Evolutionary conservation across 2,888 invertebrate genomes (phyloP).

Genomic region (Drosophila crucigera): DNA sequence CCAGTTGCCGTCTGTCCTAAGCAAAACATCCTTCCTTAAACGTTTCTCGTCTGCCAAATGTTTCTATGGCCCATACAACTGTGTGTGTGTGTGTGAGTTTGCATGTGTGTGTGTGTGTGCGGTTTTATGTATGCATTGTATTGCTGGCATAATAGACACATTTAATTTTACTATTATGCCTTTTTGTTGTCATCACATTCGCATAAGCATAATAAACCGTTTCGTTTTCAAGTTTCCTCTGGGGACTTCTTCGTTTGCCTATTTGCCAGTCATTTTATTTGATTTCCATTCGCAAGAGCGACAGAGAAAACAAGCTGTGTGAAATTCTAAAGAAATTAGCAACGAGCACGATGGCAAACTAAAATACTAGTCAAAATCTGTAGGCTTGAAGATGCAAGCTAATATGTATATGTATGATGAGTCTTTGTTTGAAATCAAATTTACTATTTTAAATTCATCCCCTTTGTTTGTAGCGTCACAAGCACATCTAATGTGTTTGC

Average conservation of each 20-base stretch:
- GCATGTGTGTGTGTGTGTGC: constrained; percentile 38
- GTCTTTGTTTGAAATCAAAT: not conserved
- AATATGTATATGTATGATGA: constrained; percentile 3
- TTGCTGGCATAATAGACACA: constrained; percentile 82
- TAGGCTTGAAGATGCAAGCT: not conserved
- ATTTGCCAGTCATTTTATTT: constrained; percentile 77
- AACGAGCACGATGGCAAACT: constrained; percentile 56
- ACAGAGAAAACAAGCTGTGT: constrained; percentile 23
- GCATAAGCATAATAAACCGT: constrained; percentile 79
- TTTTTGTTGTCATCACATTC: constrained; percentile 81
- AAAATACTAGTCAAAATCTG: constrained; percentile 11
- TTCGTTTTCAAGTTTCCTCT: constrained; percentile 74
- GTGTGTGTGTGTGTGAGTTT: constrained; percentile 23
- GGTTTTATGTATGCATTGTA: constrained; percentile 81
- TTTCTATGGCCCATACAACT: constrained; percentile 57
- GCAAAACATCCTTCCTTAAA: constrained; percentile 80
- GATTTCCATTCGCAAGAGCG: constrained; percentile 54
- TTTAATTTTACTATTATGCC: constrained; percentile 84
- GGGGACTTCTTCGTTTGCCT: constrained; percentile 51
- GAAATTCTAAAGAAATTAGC: constrained; percentile 70
- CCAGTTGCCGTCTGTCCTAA: constrained; percentile 52
- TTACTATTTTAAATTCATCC: constrained; percentile 10
- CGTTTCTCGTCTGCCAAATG: constrained; percentile 78
- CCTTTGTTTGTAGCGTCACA: not conserved
- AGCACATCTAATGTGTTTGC: not conserved